These are phyloP conservation scores for Erebia epiphron DNA, from an alignment of 2,888 invertebrate genomes.

Conservation along the genomic window DNA sequence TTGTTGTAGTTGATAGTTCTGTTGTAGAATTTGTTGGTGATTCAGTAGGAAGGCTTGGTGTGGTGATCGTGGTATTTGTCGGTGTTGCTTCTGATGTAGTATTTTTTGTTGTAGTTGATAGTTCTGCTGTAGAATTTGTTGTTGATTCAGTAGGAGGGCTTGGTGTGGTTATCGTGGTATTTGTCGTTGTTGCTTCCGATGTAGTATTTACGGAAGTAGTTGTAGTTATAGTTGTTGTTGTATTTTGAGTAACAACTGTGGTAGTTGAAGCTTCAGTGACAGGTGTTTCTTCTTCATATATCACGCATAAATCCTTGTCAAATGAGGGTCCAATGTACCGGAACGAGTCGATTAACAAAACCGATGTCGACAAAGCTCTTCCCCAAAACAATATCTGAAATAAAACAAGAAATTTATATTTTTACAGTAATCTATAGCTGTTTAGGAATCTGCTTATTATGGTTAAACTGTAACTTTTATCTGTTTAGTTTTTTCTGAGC, in stretches of 20 bases:
- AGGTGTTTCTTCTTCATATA: background rate
- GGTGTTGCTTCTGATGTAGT: background rate
- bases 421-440: no score
- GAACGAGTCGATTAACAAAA: background rate
- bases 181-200: background rate
- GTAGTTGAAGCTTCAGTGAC: background rate
- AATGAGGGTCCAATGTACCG: background rate
- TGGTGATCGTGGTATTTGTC: background rate
- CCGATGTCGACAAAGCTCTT: no score
- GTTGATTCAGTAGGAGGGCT: background rate
- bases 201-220: no score
- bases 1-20: background rate
- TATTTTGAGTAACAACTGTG: background rate
- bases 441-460: no score
- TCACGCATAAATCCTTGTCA: background rate
- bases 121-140: no score
- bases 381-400: background rate
- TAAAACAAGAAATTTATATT: background rate
- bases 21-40: background rate
- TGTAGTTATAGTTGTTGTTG: no score
- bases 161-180: background rate
- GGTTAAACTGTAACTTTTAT: no score
- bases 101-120: no score
- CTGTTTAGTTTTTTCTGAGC: no score
- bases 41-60: background rate